phyloP scores from a whole-genome alignment of 2,888 invertebrate species.

The Parnassius mnemosyne region DNA sequence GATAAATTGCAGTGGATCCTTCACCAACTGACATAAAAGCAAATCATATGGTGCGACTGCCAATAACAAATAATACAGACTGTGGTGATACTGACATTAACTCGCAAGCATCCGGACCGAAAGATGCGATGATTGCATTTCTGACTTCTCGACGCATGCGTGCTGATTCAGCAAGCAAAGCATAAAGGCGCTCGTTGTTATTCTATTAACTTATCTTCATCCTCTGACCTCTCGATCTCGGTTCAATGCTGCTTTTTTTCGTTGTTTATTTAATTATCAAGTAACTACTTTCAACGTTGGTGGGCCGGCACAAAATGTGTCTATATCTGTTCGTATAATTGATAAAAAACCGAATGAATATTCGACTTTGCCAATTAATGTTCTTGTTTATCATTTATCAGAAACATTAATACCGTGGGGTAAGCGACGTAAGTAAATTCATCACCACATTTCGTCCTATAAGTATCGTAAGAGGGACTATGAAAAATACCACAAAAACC shows the following conservation, averaged over 20 bases:
- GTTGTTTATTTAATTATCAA: slow-evolving; percentile 23
- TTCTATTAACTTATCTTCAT: slow-evolving; percentile 21
- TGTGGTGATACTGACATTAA: slow-evolving; percentile 15
- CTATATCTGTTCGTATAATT: slow-evolving; percentile 9
- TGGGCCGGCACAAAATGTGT: slow-evolving; percentile 14
- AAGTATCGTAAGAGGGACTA: too few species aligned
- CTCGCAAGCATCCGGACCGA: slow-evolving; percentile 18
- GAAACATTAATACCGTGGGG: too few species aligned
- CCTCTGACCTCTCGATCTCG: slow-evolving; percentile 23
- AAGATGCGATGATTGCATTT: slow-evolving; percentile 16
- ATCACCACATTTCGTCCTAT: too few species aligned
- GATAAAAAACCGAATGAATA: slow-evolving; percentile 7
- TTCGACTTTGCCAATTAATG: slow-evolving; percentile 1
- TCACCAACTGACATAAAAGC: not conserved
- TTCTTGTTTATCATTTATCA: slow-evolving; percentile 1
- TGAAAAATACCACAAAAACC: too few species aligned
- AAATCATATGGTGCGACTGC: slow-evolving; percentile 8
- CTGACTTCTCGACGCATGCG: slow-evolving; percentile 7
- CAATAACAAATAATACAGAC: slow-evolving; percentile 7
- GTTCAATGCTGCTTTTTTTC: slow-evolving; percentile 9
- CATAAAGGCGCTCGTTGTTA: slow-evolving; percentile 21
- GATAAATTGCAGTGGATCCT: not conserved
- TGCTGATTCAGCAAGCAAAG: slow-evolving; percentile 10
- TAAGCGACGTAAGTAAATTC: too few species aligned
- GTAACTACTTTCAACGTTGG: slow-evolving; percentile 12